Evolutionary conservation across 1,140 invertebrate genomes (phyloP).

Genomic region (Temnothorax nylanderi): DNA sequence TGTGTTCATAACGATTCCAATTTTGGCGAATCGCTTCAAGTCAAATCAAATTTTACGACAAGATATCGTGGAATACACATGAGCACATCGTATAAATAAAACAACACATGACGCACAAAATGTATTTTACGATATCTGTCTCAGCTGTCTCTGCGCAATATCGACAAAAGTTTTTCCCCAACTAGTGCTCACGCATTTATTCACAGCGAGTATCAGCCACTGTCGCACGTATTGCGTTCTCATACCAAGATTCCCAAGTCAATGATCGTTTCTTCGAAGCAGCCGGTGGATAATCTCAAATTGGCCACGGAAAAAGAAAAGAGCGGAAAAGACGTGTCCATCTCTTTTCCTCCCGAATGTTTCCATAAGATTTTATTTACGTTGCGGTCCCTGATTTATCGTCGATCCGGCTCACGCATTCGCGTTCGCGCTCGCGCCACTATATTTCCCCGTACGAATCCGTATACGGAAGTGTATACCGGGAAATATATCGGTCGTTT

Average conservation of each 20-base stretch:
- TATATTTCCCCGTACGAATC: slow-evolving; percentile 45
- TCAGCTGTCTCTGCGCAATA: slow-evolving; percentile 12
- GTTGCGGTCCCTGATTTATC: slow-evolving; percentile 66
- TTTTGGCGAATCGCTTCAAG: background rate
- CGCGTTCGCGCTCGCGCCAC: slow-evolving; percentile 16
- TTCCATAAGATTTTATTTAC: slow-evolving; percentile 68
- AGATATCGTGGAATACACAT: background rate
- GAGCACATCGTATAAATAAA: slow-evolving; percentile 4
- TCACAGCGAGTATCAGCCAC: background rate
- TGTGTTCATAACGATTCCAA: background rate
- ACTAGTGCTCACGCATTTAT: slow-evolving; percentile 31
- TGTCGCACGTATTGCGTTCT: background rate
- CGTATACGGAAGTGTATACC: slow-evolving; percentile 34
- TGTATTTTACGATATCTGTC: slow-evolving; percentile 21
- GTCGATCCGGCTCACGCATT: slow-evolving; percentile 64
- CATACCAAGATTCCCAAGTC: background rate
- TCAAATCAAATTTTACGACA: slow-evolving; percentile 12
- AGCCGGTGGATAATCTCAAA: slow-evolving; percentile 29
- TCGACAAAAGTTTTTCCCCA: background rate
- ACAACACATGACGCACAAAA: slow-evolving; percentile 2
- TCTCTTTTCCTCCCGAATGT: background rate
- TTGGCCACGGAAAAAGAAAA: background rate
- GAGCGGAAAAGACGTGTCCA: background rate
- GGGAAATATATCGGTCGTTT: slow-evolving; percentile 65
- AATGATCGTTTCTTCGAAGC: slow-evolving; percentile 3